Base-by-base conservation (phyloP, 1,140 invertebrate genomes). In the Portunus trituberculatus region DNA sequence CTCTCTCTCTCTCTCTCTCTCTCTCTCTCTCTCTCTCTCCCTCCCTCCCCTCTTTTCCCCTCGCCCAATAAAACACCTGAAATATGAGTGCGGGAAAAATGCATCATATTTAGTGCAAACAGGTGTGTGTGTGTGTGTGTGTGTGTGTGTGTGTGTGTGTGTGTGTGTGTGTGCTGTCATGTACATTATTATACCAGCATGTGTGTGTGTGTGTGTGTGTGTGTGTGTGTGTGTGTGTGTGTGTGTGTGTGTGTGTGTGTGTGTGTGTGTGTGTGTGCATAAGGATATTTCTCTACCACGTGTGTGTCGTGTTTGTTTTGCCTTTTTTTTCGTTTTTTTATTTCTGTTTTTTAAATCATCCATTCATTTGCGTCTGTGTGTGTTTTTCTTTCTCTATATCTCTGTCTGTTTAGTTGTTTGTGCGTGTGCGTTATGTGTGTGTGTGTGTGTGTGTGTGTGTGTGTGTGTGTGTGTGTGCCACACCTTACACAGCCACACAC, bases 1-100 rank as follows among this genome's bases (percentile, higher is more conserved):
- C 52, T 86, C 84, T 82, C 76, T 82, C 76, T 82, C 76, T 82
- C 76, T 82, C 76, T 82, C 76, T 82, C 76, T 82, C 76, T 82
- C 76, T n/a, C n/a, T 20, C 67, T n/a, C 67, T 20, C n/a, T 20
- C 67, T n/a, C 67, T 20, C n/a, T n/a, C 67, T n/a, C 67, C 8
- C 20, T n/a, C 67, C 67, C 25, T 76, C 25, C 67, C 20, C 67
- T 20, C 67, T n/a, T 76, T 76, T 76, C 25, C 67, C 67, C 67
- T 76, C 67, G 67, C 20, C 67, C 67, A 76, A 76, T 76, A 76
- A 76, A 76, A 76, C 67, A 76, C n/a, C 67, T 76, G 67, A 76
- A 76, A 76, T 76, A 76, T 76, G 67, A 76, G 67, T 76, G 67
- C 25, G n/a, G 67, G 67, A 76, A 76, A 39, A 76, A 76, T 76